Evolutionary conservation across 2,888 invertebrate genomes (phyloP), one percentile per base, ranked within the genome.

Genomic region (Boloria euphrosyne): DNA sequence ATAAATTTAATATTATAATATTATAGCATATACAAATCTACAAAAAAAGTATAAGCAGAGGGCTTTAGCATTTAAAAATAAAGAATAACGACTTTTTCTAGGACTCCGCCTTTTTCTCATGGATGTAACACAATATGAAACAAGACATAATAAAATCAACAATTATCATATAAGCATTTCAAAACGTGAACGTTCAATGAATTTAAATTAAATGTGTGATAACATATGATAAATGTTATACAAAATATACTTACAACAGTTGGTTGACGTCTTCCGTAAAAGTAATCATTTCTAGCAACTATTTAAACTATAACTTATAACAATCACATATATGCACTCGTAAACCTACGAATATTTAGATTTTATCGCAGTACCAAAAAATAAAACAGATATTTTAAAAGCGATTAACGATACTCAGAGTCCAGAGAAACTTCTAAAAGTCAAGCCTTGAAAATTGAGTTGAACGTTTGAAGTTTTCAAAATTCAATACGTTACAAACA

Each of bases 241-340:
- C 3, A n/a, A 54, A 13, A n/a, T 22, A 38, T n/a, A 90, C 90
- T 90, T 82, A 90, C 90, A 89, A 89, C 66, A 88, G 79, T 74
- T 80, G 81, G 68, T 80, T 80, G 70, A 88, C 83, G 69, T 89
- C 84, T 73, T 86, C 84, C 13, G 80, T 77, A 66, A 80, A 67
- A 47, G 79, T 77, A 68, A 80, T 80, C 89, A 90, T 90, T 76
- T 71, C 76, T 43, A 50, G 22, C 13, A 49, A 60, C 73, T 78
- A 57, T 64, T 61, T 31, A 16, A 64, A 71, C 61, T 63, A 64
- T 49, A 54, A 55, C 54, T 59, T 54, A 49, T 61, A 55, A 49
- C 57, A 63, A 31, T 64, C 54, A 63, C 22, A 54, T 38, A 43
- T 54, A 16, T 58, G 13, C 27, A 57, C 68, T 58, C 62, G 53